Conservation (phyloP, 2,113 vertebrate species). For the Pseudonaja textilis region DNA sequence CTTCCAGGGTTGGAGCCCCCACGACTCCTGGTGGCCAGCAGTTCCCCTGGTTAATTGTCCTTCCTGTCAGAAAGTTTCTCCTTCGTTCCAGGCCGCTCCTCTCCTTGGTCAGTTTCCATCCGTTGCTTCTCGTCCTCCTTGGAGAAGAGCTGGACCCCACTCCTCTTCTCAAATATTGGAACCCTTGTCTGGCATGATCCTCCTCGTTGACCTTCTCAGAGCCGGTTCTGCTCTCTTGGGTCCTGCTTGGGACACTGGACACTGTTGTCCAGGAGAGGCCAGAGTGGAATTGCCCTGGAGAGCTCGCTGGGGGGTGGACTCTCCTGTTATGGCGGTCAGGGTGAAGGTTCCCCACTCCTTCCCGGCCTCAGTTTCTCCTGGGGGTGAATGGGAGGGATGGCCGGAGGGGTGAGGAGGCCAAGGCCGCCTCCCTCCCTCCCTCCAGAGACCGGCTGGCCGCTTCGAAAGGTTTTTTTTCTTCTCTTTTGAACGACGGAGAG, state of each 20-base stretch:
- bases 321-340: not conserved
- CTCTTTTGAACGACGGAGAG: not conserved
- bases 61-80: not conserved
- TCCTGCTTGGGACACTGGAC: not conserved
- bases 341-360: not conserved
- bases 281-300: not conserved
- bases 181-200: not conserved
- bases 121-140: not conserved
- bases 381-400: not conserved
- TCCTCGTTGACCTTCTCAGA: not conserved
- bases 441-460: not conserved
- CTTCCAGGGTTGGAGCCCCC: not conserved
- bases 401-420: not conserved
- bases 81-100: not conserved
- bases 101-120: not conserved
- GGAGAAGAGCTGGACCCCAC: not conserved
- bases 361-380: not conserved
- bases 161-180: not conserved
- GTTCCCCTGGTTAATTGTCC: not conserved
- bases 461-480: not conserved
- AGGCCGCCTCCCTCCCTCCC: not conserved
- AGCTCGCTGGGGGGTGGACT: not conserved
- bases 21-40: too few relatives aligned
- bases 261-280: not conserved
- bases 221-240: not conserved